phyloP scores from a whole-genome alignment of 2,797 vertebrate species.

The Brachymystax lenok region DNA sequence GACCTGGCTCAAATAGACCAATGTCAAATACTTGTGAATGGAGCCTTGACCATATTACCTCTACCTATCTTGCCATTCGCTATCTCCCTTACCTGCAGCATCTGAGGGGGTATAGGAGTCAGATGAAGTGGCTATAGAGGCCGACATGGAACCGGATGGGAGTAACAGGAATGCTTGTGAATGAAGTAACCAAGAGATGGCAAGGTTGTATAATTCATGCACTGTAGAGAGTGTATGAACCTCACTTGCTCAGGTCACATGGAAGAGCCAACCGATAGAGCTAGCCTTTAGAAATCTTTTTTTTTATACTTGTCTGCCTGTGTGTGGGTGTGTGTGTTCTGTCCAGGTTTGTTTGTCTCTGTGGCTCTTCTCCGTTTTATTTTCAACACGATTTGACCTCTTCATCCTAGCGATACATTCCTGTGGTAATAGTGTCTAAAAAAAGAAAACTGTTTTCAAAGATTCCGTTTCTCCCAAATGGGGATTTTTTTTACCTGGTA shows the following conservation, averaged over 20 bases:
- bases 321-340: slow-evolving; percentile 3
- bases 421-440: slow-evolving; percentile 52
- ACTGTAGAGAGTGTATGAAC: background rate
- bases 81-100: background rate
- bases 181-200: background rate
- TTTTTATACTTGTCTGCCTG: background rate
- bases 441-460: slow-evolving; percentile 48
- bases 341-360: slow-evolving; percentile 16
- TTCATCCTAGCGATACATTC: slow-evolving; percentile 40
- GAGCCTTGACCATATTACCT: too few relatives aligned
- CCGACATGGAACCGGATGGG: background rate
- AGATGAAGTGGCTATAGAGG: background rate
- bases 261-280: too few relatives aligned
- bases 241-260: too few relatives aligned
- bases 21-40: background rate
- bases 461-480: slow-evolving; percentile 27
- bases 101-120: background rate
- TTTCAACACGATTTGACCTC: slow-evolving; percentile 45
- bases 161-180: background rate
- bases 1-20: background rate
- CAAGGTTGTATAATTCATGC: background rate
- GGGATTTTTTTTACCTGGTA: slow-evolving; percentile 8
- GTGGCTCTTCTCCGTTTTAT: slow-evolving; percentile 32
- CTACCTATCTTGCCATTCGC: background rate
- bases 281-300: background rate